Evolutionary conservation across 2,888 invertebrate species (phyloP).

Genomic region (Loripinus fragilis): DNA sequence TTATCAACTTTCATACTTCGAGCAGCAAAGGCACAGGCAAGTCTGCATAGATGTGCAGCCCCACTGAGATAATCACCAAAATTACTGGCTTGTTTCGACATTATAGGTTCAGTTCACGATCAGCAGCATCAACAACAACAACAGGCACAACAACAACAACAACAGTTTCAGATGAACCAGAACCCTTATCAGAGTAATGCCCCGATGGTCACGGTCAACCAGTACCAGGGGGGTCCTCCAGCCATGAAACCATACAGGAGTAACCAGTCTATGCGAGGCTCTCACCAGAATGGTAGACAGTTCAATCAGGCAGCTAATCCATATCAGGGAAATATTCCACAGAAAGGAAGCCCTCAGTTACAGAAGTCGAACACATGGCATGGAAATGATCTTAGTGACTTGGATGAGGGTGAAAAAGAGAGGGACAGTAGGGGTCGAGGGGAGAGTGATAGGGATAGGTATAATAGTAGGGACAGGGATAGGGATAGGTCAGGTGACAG

Average conservation of each 20-base stretch:
- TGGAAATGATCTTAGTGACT: constrained; percentile 39
- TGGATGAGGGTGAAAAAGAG: constrained; percentile 12
- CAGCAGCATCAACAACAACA: no score
- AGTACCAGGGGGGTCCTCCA: constrained; percentile 13
- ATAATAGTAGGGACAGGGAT: constrained; percentile 19
- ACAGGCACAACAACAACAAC: constrained; percentile 24
- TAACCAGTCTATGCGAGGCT: constrained; percentile 34
- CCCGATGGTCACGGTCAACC: constrained; percentile 10
- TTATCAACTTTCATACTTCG: no score
- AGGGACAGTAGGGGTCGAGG: constrained; percentile 24
- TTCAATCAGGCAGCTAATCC: constrained; percentile 4
- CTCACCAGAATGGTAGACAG: neutral
- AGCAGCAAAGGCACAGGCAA: no score
- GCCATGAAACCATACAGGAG: constrained; percentile 44
- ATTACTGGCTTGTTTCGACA: no score
- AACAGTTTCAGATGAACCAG: constrained; percentile 19
- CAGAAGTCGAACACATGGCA: constrained; percentile 65
- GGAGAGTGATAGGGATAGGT: constrained; percentile 7
- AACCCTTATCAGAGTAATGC: constrained; percentile 26
- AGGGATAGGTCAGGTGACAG: constrained; percentile 31
- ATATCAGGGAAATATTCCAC: neutral
- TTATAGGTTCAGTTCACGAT: neutral
- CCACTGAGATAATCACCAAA: no score
- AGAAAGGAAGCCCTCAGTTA: constrained; percentile 35
- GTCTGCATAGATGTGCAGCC: no score